Base-by-base conservation (phyloP, 2,888 invertebrate genomes). In the Pandemis cinnamomeana region DNA sequence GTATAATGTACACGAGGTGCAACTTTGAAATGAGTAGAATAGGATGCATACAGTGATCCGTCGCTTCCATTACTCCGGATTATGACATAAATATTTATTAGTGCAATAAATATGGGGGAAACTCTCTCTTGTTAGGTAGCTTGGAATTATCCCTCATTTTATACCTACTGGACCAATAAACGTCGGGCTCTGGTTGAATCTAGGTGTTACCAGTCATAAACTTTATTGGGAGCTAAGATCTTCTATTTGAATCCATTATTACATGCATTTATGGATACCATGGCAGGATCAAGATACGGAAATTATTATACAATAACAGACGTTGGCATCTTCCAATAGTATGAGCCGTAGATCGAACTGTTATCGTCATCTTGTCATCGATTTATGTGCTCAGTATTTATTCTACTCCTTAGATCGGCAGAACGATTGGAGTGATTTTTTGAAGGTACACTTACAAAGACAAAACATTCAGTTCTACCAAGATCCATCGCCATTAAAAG, bases 61-160 rank as follows among this genome's bases (percentile, higher is more conserved):
- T 80, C 75, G 82, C 81, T 79, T 79, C 84, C 85, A 87, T 89
- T 87, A 86, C 86, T 83, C 83, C 78, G 86, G 88, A 90, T 90
- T 90, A 90, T 90, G 88, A 87, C 85, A 88, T 89, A 88, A 89
- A 89, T 88, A 89, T 88, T 87, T 87, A 89, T 89, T 84, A 87
- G 82, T 76, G 82, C 84, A 85, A 87, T 89, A 89, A 89, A 90
- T 89, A 86, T 81, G 81, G 80, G 83, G 81, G 81, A 79, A 82
- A 82, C 78, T 79, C 80, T 83, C 83, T 82, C 84, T 74, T 74
- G 77, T 78, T 75, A 77, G 78, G 74, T 71, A 78, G 80, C 77
- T 83, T 78, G 83, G 83, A 82, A 84, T 87, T 87, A 87, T 86
- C 86, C 83, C 80, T 74, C 79, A 86, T 83, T 86, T 86, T 86